phyloP scores from a whole-genome alignment of 1,140 invertebrate species.

The Drosophila parabipectinata region DNA sequence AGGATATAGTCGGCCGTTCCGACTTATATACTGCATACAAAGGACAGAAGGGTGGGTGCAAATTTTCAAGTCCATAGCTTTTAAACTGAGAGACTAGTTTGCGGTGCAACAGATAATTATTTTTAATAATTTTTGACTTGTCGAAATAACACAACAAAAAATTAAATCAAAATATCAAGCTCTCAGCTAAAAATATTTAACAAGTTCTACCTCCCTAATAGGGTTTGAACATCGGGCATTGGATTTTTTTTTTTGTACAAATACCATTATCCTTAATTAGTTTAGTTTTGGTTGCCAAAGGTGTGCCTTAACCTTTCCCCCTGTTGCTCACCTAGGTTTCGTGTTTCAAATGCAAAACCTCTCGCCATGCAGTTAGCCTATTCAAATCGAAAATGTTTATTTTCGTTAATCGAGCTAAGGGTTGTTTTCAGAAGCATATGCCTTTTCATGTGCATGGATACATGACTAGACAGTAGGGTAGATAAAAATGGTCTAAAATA shows the following conservation, averaged over 20 bases:
- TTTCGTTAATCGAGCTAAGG: constrained; percentile 23
- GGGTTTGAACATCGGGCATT: too few species aligned
- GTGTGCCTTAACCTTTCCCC: constrained; percentile 29
- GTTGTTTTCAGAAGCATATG: constrained; percentile 68
- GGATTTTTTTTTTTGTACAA: not conserved
- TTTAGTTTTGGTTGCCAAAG: constrained; percentile 59
- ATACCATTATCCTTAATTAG: constrained; percentile 67
- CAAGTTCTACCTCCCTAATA: too few species aligned
- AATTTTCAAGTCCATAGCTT: too few species aligned
- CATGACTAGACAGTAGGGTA: constrained; percentile 42
- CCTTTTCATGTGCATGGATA: constrained; percentile 50
- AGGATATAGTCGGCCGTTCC: too few species aligned
- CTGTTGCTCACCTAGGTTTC: constrained; percentile 28
- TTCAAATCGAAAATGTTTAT: constrained; percentile 63
- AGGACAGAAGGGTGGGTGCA: too few species aligned
- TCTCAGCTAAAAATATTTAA: too few species aligned
- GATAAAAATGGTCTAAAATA: constrained; percentile 70
- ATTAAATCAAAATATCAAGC: too few species aligned
- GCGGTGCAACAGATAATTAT: too few species aligned
- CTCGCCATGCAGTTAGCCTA: constrained; percentile 34
- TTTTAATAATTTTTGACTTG: too few species aligned
- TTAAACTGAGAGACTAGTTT: too few species aligned
- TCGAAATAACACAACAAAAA: too few species aligned
- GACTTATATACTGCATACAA: too few species aligned
- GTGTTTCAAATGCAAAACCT: constrained; percentile 49